Evolutionary conservation across 1,140 invertebrate genomes (phyloP).

Genomic region (Lamellibrachia luymesi): DNA sequence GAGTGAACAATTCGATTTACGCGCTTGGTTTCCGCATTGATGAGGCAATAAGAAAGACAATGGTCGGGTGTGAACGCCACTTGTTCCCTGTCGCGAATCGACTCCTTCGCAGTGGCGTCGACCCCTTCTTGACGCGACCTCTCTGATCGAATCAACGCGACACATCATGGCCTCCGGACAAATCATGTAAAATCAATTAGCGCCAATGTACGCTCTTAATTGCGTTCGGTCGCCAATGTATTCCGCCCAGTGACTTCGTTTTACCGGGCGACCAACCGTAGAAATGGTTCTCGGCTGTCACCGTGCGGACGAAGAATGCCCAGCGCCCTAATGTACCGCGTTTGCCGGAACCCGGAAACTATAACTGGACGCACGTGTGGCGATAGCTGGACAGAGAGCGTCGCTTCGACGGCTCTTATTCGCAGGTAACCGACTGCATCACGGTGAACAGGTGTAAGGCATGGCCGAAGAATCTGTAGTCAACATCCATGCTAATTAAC

Average conservation of each 20-base stretch:
- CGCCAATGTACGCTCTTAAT: not conserved
- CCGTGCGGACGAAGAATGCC: not conserved
- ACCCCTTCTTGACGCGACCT: not conserved
- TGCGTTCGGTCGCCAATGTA: not conserved
- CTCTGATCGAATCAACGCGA: not conserved
- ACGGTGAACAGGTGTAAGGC: too few species aligned
- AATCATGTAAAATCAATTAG: constrained; percentile 1
- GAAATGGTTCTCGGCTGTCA: not conserved
- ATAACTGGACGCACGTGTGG: not conserved
- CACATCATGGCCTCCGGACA: not conserved
- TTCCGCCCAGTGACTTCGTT: not conserved
- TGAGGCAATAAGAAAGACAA: not conserved
- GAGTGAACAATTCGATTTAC: not conserved
- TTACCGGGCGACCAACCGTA: not conserved
- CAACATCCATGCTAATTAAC: too few species aligned
- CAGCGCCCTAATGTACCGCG: not conserved
- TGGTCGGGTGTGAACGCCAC: not conserved
- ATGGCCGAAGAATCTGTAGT: too few species aligned
- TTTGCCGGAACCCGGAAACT: not conserved
- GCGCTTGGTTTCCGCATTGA: not conserved
- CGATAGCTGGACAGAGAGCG: not conserved
- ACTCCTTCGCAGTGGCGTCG: too few species aligned
- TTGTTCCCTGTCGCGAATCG: not conserved
- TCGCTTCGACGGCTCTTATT: not conserved
- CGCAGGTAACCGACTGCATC: not conserved